Conservation (phyloP, 2,888 invertebrate species). For the Habrosyne pyritoides region DNA sequence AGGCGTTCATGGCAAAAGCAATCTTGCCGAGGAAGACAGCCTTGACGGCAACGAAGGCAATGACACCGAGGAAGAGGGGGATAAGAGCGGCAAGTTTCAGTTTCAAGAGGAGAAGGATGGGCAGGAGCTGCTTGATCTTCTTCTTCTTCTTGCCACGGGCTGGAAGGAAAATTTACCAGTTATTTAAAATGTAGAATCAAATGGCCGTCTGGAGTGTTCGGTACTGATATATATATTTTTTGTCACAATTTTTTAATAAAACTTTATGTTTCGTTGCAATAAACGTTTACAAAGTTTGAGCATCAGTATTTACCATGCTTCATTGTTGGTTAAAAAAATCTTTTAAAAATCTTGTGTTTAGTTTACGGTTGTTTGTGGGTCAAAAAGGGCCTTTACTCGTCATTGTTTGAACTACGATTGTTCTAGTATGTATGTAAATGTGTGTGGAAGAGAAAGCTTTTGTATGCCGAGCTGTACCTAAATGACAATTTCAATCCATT, state of each 20-base stretch:
- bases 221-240: no score
- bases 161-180: slow-evolving; percentile 55
- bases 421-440: slow-evolving; percentile 30
- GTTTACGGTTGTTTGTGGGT: slow-evolving; percentile 24
- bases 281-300: no score
- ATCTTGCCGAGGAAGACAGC: slow-evolving; percentile 93
- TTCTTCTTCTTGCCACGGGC: slow-evolving; percentile 92
- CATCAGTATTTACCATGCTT: slow-evolving; percentile 9
- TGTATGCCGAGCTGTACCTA: slow-evolving; percentile 38
- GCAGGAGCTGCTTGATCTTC: slow-evolving; percentile 89
- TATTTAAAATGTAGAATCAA: neutral
- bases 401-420: slow-evolving; percentile 20
- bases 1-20: slow-evolving; percentile 89
- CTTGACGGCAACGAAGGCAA: slow-evolving; percentile 92
- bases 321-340: slow-evolving; percentile 27
- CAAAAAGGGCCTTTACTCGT: slow-evolving; percentile 29
- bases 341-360: slow-evolving; percentile 18
- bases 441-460: slow-evolving; percentile 50
- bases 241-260: neutral
- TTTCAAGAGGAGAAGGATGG: slow-evolving; percentile 89
- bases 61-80: slow-evolving; percentile 88
- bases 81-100: slow-evolving; percentile 90
- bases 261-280: no score
- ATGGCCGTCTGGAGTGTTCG: no score
- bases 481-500: slow-evolving; percentile 41